A percentile compares a stretch with the other conserved stretches of the same genome.
These are phyloP conservation scores for Hylaeus anthracinus DNA, from an alignment of 1,140 invertebrate genomes.

Conservation along the genomic window DNA sequence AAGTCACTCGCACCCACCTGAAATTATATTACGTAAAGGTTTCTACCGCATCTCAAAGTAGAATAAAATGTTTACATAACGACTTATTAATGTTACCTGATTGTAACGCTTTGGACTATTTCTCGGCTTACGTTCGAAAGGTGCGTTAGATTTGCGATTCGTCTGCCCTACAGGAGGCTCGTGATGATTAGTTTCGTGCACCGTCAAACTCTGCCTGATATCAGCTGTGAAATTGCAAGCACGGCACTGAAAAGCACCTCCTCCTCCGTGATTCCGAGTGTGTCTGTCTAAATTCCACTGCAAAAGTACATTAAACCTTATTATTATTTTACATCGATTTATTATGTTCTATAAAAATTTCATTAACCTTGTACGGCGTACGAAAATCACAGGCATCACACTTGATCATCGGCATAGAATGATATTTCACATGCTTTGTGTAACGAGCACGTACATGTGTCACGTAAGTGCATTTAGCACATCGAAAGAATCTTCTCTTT, in stretches of 20 bases:
- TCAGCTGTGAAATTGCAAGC: slow-evolving; percentile 95
- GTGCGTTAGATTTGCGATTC: slow-evolving; percentile 75
- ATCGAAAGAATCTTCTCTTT: slow-evolving; percentile 88
- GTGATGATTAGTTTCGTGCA: slow-evolving; percentile 95
- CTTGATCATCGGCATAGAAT: slow-evolving; percentile 96
- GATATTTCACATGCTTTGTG: slow-evolving; percentile 96
- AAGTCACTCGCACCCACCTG: slow-evolving; percentile 78
- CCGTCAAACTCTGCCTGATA: slow-evolving; percentile 94
- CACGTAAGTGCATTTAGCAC: slow-evolving; percentile 93
- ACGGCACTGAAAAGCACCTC: slow-evolving; percentile 90
- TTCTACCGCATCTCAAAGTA: not conserved
- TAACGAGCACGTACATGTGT: slow-evolving; percentile 94
- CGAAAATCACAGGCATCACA: slow-evolving; percentile 96
- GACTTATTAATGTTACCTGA: slow-evolving; percentile 63
- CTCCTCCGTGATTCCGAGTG: slow-evolving; percentile 93
- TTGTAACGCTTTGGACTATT: slow-evolving; percentile 79
- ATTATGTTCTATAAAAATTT: not conserved
- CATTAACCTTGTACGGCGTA: slow-evolving; percentile 89
- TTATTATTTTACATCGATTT: not conserved
- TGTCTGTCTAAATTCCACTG: slow-evolving; percentile 95
- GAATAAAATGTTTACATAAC: not conserved
- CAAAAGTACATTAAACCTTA: slow-evolving; percentile 38
- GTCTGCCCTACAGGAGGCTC: slow-evolving; percentile 87
- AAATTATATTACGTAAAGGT: slow-evolving; percentile 9
- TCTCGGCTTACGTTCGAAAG: slow-evolving; percentile 79